Evolutionary conservation across 2,888 invertebrate species (phyloP).

Genomic region (Eupithecia vulgata): DNA sequence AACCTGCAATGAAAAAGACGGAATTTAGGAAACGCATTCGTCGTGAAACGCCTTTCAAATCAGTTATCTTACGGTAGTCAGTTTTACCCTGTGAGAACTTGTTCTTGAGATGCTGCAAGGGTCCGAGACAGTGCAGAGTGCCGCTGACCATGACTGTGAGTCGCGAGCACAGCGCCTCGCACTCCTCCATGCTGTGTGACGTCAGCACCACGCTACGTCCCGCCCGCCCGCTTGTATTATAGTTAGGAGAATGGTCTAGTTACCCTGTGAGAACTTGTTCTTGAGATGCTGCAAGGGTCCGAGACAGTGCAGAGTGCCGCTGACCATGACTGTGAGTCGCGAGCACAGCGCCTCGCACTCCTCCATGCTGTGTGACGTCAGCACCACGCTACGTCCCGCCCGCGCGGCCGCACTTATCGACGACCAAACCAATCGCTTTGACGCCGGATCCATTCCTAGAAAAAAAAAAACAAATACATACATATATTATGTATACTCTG

Average conservation of each 20-base stretch:
- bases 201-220: constrained; percentile 90
- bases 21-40: neutral
- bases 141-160: no score
- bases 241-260: constrained; percentile 53
- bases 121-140: no score
- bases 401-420: constrained; percentile 83
- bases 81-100: constrained; percentile 83
- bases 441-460: constrained; percentile 91
- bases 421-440: constrained; percentile 92
- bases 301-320: constrained; percentile 87
- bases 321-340: constrained; percentile 91
- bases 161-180: no score
- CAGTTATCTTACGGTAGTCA: no score
- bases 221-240: constrained; percentile 67
- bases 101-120: constrained; percentile 80
- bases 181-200: no score
- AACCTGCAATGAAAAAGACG: constrained; percentile 66
- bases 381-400: constrained; percentile 89
- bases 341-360: constrained; percentile 93
- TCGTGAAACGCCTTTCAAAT: neutral
- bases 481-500: neutral
- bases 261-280: constrained; percentile 84
- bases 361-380: constrained; percentile 87
- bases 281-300: constrained; percentile 88
- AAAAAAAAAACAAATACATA: neutral